Evolutionary conservation across 2,888 invertebrate genomes (phyloP).

Genomic region (Caenorhabditis plicata): DNA sequence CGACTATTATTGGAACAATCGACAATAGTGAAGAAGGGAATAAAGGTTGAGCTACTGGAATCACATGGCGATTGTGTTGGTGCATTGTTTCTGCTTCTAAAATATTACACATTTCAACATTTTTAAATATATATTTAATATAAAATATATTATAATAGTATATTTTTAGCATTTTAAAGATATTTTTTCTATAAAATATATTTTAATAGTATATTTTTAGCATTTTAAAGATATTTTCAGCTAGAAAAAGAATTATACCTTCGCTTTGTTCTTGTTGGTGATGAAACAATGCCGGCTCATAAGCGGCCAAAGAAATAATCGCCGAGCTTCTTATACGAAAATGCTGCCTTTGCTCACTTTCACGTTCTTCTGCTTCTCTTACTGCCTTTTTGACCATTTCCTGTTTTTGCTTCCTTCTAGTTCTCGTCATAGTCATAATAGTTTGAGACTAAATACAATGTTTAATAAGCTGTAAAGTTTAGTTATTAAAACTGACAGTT

Average conservation of each 20-base stretch:
- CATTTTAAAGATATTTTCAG: slow-evolving; percentile 1
- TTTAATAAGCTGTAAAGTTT: neutral
- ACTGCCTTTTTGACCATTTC: slow-evolving; percentile 93
- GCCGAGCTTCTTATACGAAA: slow-evolving; percentile 84
- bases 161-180: too few species aligned
- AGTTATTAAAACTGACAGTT: slow-evolving; percentile 59
- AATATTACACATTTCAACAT: neutral
- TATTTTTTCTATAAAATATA: neutral
- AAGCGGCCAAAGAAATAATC: slow-evolving; percentile 89
- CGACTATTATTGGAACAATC: slow-evolving; percentile 90
- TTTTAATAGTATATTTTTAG: too few species aligned
- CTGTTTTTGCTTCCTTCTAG: slow-evolving; percentile 96
- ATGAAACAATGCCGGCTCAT: slow-evolving; percentile 88
- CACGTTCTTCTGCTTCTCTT: slow-evolving; percentile 89
- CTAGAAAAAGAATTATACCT: slow-evolving; percentile 29
- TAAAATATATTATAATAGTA: neutral
- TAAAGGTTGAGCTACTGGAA: slow-evolving; percentile 87
- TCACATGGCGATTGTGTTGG: slow-evolving; percentile 69
- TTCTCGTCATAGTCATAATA: slow-evolving; percentile 92
- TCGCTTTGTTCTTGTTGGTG: slow-evolving; percentile 51
- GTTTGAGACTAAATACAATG: slow-evolving; percentile 63
- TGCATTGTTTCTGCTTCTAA: slow-evolving; percentile 50
- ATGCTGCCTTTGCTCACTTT: slow-evolving; percentile 54
- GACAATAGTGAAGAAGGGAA: slow-evolving; percentile 96
- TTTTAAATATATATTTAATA: neutral